These are phyloP conservation scores for Tympanuchus pallidicinctus DNA, from an alignment of 2,113 vertebrate species.

Conservation along the genomic window DNA sequence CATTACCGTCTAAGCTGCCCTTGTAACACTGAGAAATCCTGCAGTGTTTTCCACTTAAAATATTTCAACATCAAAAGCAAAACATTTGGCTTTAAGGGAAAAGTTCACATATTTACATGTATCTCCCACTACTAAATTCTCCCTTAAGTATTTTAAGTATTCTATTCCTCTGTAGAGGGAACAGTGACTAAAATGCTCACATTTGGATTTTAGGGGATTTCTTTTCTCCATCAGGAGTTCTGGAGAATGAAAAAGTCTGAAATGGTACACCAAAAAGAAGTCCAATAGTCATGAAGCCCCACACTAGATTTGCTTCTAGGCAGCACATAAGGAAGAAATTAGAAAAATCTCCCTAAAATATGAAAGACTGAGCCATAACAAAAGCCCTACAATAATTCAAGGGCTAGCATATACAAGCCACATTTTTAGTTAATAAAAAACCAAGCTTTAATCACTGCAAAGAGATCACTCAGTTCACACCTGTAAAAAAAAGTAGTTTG, in stretches of 20 bases:
- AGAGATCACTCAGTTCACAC: not conserved
- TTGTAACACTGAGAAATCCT: conserved; percentile 33
- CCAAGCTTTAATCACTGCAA: conserved; percentile 28
- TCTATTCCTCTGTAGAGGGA: not conserved
- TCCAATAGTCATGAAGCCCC: not conserved
- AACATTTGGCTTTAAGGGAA: conserved; percentile 6
- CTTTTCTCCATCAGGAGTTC: not conserved
- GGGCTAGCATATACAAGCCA: not conserved
- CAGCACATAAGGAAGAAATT: not conserved
- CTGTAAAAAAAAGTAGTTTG: not conserved
- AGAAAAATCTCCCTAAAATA: not conserved
- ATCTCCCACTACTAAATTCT: conserved; percentile 9
- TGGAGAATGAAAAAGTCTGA: not conserved
- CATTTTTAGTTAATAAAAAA: not conserved
- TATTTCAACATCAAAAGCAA: conserved; percentile 50
- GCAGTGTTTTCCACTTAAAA: conserved; percentile 45
- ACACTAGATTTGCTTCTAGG: not conserved
- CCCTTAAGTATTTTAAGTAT: conserved; percentile 5
- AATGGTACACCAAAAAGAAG: not conserved
- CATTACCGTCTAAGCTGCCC: conserved; percentile 13
- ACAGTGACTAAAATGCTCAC: not conserved
- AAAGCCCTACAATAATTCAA: conserved; percentile 12
- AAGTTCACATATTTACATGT: conserved; percentile 1
- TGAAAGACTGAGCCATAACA: conserved; percentile 2
- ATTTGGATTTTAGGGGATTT: not conserved